Percentiles rank a stretch among this genome's conserved stretches.
These are phyloP conservation scores for Plectrocnemia conspersa DNA, from an alignment of 1,140 invertebrate genomes.

Conservation along the genomic window DNA sequence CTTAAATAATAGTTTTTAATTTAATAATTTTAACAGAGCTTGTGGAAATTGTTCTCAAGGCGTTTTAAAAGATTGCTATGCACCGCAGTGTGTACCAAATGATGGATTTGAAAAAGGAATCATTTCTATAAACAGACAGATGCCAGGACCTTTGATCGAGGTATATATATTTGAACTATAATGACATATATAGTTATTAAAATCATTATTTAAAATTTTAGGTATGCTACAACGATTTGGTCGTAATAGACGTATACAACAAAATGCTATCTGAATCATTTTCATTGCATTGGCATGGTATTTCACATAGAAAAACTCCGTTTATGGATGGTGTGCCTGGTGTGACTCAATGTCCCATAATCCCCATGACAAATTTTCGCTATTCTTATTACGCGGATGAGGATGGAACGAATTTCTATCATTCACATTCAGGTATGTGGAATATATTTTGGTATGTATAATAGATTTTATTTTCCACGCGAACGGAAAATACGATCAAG, in stretches of 20 bases:
- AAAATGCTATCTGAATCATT: conserved; percentile 47
- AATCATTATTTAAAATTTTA: conserved; percentile 32
- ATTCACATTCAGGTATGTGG: conserved; percentile 53
- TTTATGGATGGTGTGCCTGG: conserved; percentile 63
- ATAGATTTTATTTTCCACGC: no score
- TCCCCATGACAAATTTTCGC: conserved; percentile 52
- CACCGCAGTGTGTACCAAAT: conserved; percentile 54
- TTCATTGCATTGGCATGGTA: conserved; percentile 53
- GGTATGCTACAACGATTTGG: conserved; percentile 56
- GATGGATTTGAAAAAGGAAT: conserved; percentile 53
- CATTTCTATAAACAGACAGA: conserved; percentile 54
- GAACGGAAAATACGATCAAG: no score
- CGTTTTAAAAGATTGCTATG: conserved; percentile 43
- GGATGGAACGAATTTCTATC: conserved; percentile 56
- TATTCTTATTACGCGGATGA: conserved; percentile 52
- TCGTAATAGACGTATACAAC: conserved; percentile 57
- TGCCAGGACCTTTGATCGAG: conserved; percentile 57
- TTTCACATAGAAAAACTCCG: conserved; percentile 47
- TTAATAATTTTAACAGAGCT: conserved; percentile 28
- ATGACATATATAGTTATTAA: not conserved
- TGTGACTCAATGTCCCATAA: conserved; percentile 61
- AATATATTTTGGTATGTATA: no score
- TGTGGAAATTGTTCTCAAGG: conserved; percentile 35
- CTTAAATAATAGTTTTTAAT: not conserved
- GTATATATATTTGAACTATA: conserved; percentile 37